phyloP scores from a whole-genome alignment of 2,888 invertebrate species.

The Nomada flava region DNA sequence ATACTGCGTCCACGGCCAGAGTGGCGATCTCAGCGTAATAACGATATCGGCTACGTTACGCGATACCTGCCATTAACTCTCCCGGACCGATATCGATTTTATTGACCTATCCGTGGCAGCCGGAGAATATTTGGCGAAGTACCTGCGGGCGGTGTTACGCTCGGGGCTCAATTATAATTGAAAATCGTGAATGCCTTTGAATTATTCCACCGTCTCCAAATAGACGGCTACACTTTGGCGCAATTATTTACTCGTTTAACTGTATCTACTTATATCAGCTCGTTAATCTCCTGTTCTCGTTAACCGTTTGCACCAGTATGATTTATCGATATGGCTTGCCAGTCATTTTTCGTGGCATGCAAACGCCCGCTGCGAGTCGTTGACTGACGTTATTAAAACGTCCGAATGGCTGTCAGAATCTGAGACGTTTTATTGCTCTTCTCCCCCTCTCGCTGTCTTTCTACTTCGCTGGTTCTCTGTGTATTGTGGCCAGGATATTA shows the following conservation, averaged over 20 bases:
- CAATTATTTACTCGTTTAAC: too few species aligned
- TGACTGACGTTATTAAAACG: slow-evolving; percentile 28
- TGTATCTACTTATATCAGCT: too few species aligned
- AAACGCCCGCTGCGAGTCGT: slow-evolving; percentile 11
- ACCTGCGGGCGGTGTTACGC: slow-evolving; percentile 19
- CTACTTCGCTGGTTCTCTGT: too few species aligned
- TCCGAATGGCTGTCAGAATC: neutral
- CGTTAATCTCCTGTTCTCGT: too few species aligned
- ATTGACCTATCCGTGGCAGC: slow-evolving; percentile 49
- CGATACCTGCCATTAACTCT: slow-evolving; percentile 69
- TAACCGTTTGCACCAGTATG: too few species aligned
- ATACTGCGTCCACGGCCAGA: slow-evolving; percentile 64
- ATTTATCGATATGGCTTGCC: slow-evolving; percentile 12
- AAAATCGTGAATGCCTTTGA: slow-evolving; percentile 36
- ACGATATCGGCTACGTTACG: slow-evolving; percentile 69
- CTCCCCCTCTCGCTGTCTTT: neutral
- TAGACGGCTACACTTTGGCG: too few species aligned
- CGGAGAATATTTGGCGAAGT: slow-evolving; percentile 55
- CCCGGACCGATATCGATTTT: slow-evolving; percentile 66
- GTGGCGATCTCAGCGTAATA: slow-evolving; percentile 69
- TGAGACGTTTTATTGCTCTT: neutral
- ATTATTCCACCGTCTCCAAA: slow-evolving; percentile 49
- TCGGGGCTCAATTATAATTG: slow-evolving; percentile 17
- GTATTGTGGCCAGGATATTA: neutral
- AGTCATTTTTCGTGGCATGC: slow-evolving; percentile 1